Evolutionary conservation across 2,113 vertebrate species (phyloP).

Genomic region (Excalfactoria chinensis): DNA sequence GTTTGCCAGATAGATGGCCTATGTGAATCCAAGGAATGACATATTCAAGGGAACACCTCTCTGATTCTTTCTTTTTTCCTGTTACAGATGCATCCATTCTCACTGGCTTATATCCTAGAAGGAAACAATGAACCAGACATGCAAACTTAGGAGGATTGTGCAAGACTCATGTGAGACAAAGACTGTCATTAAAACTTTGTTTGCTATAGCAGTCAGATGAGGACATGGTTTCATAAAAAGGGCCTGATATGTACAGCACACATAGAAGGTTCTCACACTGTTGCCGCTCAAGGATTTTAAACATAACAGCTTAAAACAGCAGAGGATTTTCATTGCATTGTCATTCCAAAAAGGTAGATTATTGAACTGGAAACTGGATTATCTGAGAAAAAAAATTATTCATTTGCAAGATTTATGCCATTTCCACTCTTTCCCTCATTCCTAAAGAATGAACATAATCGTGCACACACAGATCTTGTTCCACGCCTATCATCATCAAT

Average conservation of each 20-base stretch:
- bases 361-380: conserved; percentile 3
- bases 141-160: not conserved
- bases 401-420: not conserved
- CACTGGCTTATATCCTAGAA: not conserved
- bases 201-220: not conserved
- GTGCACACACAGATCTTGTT: not conserved
- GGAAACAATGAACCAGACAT: conserved; percentile 15
- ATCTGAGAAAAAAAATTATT: conserved; percentile 12
- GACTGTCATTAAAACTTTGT: not conserved
- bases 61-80: not conserved
- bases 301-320: not conserved
- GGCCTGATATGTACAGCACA: not conserved
- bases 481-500: not conserved
- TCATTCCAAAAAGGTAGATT: not conserved
- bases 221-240: not conserved
- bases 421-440: not conserved
- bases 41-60: conserved; percentile 2
- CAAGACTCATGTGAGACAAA: not conserved
- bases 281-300: not conserved
- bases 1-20: conserved; percentile 21
- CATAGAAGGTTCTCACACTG: not conserved
- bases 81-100: not conserved
- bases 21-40: conserved; percentile 19
- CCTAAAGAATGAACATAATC: not conserved
- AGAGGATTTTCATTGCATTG: not conserved